Base-by-base conservation (phyloP, 2,888 invertebrate genomes). In the Deilephila elpenor region DNA sequence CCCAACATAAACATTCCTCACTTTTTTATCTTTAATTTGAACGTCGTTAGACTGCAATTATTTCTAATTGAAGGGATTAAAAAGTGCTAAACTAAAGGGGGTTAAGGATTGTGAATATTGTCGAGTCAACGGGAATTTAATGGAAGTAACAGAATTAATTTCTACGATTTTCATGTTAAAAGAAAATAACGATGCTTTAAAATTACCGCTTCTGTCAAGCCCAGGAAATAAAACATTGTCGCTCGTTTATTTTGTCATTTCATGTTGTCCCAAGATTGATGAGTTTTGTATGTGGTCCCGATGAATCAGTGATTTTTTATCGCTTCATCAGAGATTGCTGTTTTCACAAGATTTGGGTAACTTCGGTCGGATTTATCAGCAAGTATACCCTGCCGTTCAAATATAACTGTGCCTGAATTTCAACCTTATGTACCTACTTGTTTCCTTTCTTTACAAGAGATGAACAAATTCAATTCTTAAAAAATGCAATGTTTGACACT, bases 1-100 rank as follows among this genome's bases (percentile, higher is more conserved):
- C 82, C 20, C n/a, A 44, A 25, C n/a, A 51, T 51, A 44, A 44
- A 44, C 44, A 11, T 51, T 51, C 17, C n/a, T n/a, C 44, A 44
- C 37, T 64, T 64, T 51, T 67, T 44, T 67, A 51, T 44, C 29
- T 25, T 67, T 25, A 51, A 51, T 25, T 25, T 8, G 44, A 44
- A 44, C 44, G 34, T 34, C 8, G 37, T 44, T 4, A 4, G 11
- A 20, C 20, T 11, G 11, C 25, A 20, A 20, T 44, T 20, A 64
- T 44, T 64, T 20, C 29, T 60, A 29, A 44, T 25, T 44, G 37
- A 19, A 17, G 3, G 7, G 34, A 19, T 37, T 64, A 25, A 14
- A 20, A 25, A 44, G 20, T 67, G 25, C 64, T 44, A 14, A 51
- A 51, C 25, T 29, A 5, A 51, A 29, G 44, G 67, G 17, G 8